Conservation (phyloP, 2,888 invertebrate species). For the Lottia scabra region DNA sequence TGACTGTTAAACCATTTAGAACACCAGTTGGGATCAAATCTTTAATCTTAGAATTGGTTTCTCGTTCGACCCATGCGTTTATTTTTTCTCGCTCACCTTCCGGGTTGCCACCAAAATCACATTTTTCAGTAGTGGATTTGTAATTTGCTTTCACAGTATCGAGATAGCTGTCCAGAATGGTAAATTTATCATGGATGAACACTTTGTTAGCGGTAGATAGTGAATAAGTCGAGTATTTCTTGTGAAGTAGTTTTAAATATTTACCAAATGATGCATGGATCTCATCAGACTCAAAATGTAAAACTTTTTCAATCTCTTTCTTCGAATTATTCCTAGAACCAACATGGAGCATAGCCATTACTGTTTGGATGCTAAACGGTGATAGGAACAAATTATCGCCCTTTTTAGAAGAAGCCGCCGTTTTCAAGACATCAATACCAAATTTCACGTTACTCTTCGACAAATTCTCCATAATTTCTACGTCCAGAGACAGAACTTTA, state of each 20-base stretch:
- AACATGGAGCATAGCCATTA: constrained; percentile 67
- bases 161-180: constrained; percentile 46
- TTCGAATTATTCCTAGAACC: constrained; percentile 67
- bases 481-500: no score
- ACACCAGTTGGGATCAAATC: constrained; percentile 77
- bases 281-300: constrained; percentile 33
- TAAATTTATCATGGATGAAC: constrained; percentile 40
- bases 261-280: constrained; percentile 33
- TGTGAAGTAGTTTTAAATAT: constrained; percentile 33
- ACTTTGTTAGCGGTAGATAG: constrained; percentile 58
- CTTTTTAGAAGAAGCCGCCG: constrained; percentile 2
- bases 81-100: constrained; percentile 72
- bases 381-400: constrained; percentile 63
- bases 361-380: constrained; percentile 67
- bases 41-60: constrained; percentile 86
- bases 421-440: constrained; percentile 24
- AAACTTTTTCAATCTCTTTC: constrained; percentile 51
- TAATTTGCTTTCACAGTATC: constrained; percentile 36
- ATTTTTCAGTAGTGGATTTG: constrained; percentile 53
- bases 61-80: constrained; percentile 84
- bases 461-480: constrained; percentile 7
- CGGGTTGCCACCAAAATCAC: constrained; percentile 51
- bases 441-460: constrained; percentile 27
- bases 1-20: constrained; percentile 53
- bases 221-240: constrained; percentile 24